phyloP scores from a whole-genome alignment of 2,113 vertebrate genomes.

The Tragelaphus buxtoni region DNA sequence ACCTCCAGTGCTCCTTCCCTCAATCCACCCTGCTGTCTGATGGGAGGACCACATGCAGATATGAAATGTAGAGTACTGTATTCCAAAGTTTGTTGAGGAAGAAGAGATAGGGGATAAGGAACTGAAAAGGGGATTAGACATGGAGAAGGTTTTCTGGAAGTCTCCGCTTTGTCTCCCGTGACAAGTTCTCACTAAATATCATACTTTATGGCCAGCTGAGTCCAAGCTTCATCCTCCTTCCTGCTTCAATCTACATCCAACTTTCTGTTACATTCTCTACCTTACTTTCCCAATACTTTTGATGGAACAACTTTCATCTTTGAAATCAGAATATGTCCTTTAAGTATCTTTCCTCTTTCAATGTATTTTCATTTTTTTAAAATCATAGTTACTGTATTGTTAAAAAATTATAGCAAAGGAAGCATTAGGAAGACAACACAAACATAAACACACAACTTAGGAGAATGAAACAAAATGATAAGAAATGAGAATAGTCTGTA shows the following conservation, averaged over 20 bases:
- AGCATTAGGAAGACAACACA: background rate
- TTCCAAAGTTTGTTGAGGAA: background rate
- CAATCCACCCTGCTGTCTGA: too few relatives aligned
- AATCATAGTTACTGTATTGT: background rate
- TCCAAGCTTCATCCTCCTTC: background rate
- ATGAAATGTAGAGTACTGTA: rapidly evolving
- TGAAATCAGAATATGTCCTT: background rate
- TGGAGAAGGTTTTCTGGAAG: background rate
- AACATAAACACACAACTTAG: background rate
- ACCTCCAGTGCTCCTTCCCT: background rate
- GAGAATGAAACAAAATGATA: background rate
- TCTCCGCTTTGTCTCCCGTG: background rate
- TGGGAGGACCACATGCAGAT: background rate
- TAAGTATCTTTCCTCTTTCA: background rate
- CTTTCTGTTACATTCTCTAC: background rate
- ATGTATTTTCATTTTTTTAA: background rate
- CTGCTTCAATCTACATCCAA: background rate
- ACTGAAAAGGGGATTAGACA: background rate
- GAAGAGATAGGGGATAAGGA: background rate
- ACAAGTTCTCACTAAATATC: background rate
- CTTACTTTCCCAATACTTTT: background rate
- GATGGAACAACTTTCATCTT: background rate
- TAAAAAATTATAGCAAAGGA: conserved; percentile 26
- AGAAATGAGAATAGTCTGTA: background rate
- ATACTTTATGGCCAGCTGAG: background rate